These are phyloP conservation scores for Tyrophagus putrescentiae DNA, from an alignment of 1,140 invertebrate genomes.

Conservation along the genomic window DNA sequence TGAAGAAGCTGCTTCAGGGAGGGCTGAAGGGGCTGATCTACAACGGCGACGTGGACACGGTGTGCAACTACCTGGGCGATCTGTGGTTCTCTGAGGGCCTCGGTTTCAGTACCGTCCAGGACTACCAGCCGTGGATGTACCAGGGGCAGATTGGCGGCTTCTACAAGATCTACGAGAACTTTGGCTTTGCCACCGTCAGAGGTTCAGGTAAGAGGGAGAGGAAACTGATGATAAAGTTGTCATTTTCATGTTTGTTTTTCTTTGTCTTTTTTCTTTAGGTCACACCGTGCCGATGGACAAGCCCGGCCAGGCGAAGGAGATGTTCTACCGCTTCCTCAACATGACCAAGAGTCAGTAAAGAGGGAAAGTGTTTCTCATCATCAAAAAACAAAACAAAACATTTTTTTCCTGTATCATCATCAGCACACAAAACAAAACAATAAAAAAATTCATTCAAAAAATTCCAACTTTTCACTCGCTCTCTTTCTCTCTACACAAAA, in stretches of 20 bases:
- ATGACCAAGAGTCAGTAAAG: no score
- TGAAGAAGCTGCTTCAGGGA: slow-evolving; percentile 25
- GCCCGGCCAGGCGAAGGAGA: slow-evolving; percentile 36
- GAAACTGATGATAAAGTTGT: no score
- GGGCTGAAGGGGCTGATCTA: slow-evolving; percentile 38
- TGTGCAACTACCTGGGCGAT: slow-evolving; percentile 42
- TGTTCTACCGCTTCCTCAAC: slow-evolving; percentile 33
- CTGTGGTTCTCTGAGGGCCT: slow-evolving; percentile 39
- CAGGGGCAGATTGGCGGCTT: slow-evolving; percentile 34
- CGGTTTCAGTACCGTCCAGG: slow-evolving; percentile 20
- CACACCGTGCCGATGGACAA: slow-evolving; percentile 35
- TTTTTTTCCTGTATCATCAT: no score
- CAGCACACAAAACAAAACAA: no score
- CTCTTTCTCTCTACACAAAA: no score
- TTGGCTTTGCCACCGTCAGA: slow-evolving; percentile 35
- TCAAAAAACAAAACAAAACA: no score
- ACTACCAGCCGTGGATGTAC: slow-evolving; percentile 25
- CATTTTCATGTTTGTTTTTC: no score
- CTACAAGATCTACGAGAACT: slow-evolving; percentile 32
- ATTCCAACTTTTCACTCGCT: no score
- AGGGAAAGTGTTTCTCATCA: no score
- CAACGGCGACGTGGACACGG: slow-evolving; percentile 45
- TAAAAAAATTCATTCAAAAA: no score
- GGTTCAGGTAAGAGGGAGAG: slow-evolving; percentile 43
- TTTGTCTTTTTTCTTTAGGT: no score